Evolutionary conservation across 2,797 vertebrate species (phyloP).

Genomic region (Sebastes taczanowskii): DNA sequence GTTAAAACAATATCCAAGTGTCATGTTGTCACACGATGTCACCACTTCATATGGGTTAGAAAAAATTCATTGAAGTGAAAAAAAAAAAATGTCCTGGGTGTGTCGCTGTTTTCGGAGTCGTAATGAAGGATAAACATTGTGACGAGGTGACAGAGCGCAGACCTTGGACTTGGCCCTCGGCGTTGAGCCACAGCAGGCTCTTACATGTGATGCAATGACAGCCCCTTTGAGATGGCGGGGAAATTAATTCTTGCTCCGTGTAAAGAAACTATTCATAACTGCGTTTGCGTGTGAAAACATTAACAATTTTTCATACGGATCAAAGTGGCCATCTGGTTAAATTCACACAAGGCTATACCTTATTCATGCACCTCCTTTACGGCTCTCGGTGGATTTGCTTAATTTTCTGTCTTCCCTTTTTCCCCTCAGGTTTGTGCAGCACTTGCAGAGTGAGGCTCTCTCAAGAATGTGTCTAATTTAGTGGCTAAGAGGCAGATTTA

Average conservation of each 20-base stretch:
- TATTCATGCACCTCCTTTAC: conserved; percentile 55
- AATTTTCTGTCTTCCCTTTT: conserved; percentile 57
- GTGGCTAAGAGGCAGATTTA: conserved; percentile 89
- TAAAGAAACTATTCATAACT: conserved; percentile 71
- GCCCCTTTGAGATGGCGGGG: conserved; percentile 53
- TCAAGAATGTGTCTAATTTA: conserved; percentile 85
- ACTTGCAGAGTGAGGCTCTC: conserved; percentile 71
- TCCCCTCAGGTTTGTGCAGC: conserved; percentile 68
- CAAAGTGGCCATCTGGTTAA: conserved; percentile 74
- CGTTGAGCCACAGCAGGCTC: conserved; percentile 68
- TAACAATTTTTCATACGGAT: conserved; percentile 60
- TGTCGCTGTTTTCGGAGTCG: conserved; percentile 61
- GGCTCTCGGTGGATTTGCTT: conserved; percentile 62
- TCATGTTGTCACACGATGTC: conserved; percentile 62
- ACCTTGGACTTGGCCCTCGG: conserved; percentile 61
- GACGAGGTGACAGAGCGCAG: conserved; percentile 72
- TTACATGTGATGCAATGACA: conserved; percentile 65
- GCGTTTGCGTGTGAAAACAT: conserved; percentile 60
- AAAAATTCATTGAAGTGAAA: conserved; percentile 42
- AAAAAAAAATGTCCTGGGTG: conserved; percentile 11
- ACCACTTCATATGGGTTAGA: conserved; percentile 51
- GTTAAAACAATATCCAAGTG: conserved; percentile 63
- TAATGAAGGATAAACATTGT: conserved; percentile 73
- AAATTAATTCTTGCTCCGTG: conserved; percentile 63
- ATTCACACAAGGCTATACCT: conserved; percentile 54